Conservation (phyloP, 2,113 vertebrate species). For the Xiphophorus hellerii region DNA sequence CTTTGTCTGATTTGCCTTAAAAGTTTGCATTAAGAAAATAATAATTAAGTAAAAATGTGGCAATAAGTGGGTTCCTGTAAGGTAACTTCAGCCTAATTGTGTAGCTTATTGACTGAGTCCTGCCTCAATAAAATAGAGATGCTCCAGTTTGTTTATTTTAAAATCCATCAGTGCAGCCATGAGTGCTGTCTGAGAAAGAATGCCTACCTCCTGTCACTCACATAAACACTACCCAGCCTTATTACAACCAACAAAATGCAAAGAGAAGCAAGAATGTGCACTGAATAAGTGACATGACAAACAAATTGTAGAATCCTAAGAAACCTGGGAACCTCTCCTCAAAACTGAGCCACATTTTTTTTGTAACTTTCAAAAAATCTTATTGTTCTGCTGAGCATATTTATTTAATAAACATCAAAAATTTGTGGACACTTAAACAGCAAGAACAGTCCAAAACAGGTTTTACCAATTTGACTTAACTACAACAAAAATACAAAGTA, state of each 20-base stretch:
- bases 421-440: no score
- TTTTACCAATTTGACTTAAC: no score
- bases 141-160: slow-evolving; percentile 18
- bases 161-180: slow-evolving; percentile 11
- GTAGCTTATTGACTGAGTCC: neutral
- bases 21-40: neutral
- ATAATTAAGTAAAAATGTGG: slow-evolving; percentile 1
- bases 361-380: neutral
- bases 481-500: no score
- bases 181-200: neutral
- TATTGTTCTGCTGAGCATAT: neutral
- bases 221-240: slow-evolving; percentile 4
- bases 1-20: no score
- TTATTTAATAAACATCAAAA: neutral
- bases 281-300: slow-evolving; percentile 6
- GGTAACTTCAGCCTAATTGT: neutral
- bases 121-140: neutral
- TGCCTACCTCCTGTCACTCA: slow-evolving; percentile 29
- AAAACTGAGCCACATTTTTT: neutral
- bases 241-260: slow-evolving; percentile 19
- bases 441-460: no score
- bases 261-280: slow-evolving; percentile 8
- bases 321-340: neutral
- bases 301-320: neutral
- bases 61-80: neutral